Evolutionary conservation across 2,888 invertebrate species (phyloP).

Genomic region (Perithous albicinctus): DNA sequence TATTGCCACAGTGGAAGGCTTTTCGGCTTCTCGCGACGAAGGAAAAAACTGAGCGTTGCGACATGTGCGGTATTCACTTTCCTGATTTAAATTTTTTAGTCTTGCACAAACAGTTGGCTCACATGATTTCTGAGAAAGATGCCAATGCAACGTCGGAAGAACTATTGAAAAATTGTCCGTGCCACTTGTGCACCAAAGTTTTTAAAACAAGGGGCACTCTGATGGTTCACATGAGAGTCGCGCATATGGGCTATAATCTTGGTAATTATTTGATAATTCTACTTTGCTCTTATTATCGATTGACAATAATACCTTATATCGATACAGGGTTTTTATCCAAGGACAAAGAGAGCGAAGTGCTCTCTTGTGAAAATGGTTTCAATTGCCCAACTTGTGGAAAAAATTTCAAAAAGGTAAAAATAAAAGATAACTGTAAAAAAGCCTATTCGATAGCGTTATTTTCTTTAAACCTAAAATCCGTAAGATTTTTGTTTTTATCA

Average conservation of each 20-base stretch:
- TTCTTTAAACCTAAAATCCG: background rate
- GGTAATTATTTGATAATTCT: constrained; percentile 72
- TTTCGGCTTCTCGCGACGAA: constrained; percentile 79
- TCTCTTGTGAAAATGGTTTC: constrained; percentile 78
- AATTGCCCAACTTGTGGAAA: constrained; percentile 84
- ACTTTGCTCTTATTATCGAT: no score
- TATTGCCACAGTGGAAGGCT: constrained; percentile 70
- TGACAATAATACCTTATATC: no score
- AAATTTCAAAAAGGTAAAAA: constrained; percentile 83
- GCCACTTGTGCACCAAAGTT: constrained; percentile 91
- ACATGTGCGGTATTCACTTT: constrained; percentile 91
- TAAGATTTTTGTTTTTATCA: constrained; percentile 15
- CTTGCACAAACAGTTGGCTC: constrained; percentile 91
- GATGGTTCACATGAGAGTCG: constrained; percentile 92
- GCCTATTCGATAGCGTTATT: background rate
- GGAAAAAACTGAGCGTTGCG: constrained; percentile 86
- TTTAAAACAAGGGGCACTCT: constrained; percentile 94
- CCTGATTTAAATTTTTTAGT: constrained; percentile 89
- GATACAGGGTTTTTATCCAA: constrained; percentile 73
- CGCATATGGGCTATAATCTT: constrained; percentile 88
- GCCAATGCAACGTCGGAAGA: constrained; percentile 77
- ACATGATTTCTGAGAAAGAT: constrained; percentile 77
- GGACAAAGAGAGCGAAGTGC: constrained; percentile 70
- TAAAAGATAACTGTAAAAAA: background rate
- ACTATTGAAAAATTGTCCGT: constrained; percentile 87